Base-by-base conservation (phyloP, 2,113 vertebrate genomes). In the Talpa occidentalis region DNA sequence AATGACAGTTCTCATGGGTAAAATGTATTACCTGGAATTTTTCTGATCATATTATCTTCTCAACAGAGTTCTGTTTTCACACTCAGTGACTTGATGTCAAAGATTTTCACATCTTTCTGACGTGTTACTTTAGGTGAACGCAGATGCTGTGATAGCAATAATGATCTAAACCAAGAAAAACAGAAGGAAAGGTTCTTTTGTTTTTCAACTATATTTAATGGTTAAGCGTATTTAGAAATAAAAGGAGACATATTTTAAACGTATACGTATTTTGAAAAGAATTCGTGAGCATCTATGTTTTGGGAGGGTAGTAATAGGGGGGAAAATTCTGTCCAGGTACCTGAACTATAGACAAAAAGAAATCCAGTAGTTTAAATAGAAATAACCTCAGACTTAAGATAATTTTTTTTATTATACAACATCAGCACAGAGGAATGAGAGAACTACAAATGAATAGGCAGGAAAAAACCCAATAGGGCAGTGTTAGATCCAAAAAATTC, bases 51-150 rank as follows among this genome's bases (percentile, higher is more conserved):
- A 52, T 91, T 94, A 59, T 70, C 82, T 86, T 92, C 88, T 90
- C 96, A 93, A 60, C 54, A 76, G 70, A 76, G 77, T 87, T 95
- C 92, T 83, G 42, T 93, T 95, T 96, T 94, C 94, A 86, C 74
- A 93, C 64, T 81, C 37, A 11, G 30, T 79, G 60, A 86, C 86
- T 88, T 88, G 86, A 54, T 93, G 78, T 93, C 86, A 86, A 93
- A 94, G 52, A 91, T 88, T 93, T 81, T 95, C 95, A 67, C 94
- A 91, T 66, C 79, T 93, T 92, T 89, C 93, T 72, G 81, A 64
- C 52, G 70, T 95, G 86, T 91, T 86, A 90, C 82, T 96, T 91
- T 72, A 62, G 91, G 86, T 91, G 85, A 89, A 76, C 2, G 1
- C n/a, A 26, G 82, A 42, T 76, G 30, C 90, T 95, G 64, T 88